Evolutionary conservation across 1,140 invertebrate species (phyloP), one percentile per base, ranked within the genome.

Genomic region (Drosophila kurseongensis): DNA sequence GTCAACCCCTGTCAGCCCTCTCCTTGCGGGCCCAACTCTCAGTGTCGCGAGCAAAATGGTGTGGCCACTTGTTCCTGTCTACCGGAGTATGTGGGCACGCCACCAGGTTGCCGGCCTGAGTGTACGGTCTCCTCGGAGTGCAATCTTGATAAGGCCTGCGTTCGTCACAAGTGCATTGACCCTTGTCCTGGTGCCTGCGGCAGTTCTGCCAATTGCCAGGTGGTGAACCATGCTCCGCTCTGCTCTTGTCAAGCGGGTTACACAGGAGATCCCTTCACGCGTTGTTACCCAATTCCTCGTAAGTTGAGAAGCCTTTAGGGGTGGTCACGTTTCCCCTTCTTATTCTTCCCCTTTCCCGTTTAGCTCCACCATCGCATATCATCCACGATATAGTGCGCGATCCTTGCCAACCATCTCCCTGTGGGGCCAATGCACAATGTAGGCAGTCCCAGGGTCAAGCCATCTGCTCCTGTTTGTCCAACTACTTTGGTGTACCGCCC

Each of bases 101-200:
- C 96, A 4, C 96, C 96, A 85, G 95, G 95, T 8, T 96, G 96
- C 88, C 93, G 95, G 81, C 95, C 95, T 5, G 95, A 95, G 91
- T 96, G 95, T 75, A 91, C 94, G 0, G 89, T 94, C 0, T 95
- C 95, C 72, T 93, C 94, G 2, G 95, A 96, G 78, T 96, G 96
- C 89, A 92, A 94, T 41, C 93, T 95, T 10, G 95, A 96, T 78
- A 95, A 93, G 82, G 94, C 95, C 13, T 96, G 96, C 79, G 93
- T 95, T 27, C 93, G 94, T 69, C 94, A 94, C 67, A 96, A 95
- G 89, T 97, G 96, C 84, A 90, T 94, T 50, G 95, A 96, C 91
- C 96, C 96, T n/a, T 97, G 96, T 83, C 94, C 95, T 9, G 95
- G 95, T 47, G 94, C 93, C 16, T 96, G 95, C 90, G 95, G 94